Percentiles rank a stretch among this genome's conserved stretches.
These are phyloP conservation scores for Oeneis ivallda DNA, from an alignment of 2,888 invertebrate species.

Conservation along the genomic window DNA sequence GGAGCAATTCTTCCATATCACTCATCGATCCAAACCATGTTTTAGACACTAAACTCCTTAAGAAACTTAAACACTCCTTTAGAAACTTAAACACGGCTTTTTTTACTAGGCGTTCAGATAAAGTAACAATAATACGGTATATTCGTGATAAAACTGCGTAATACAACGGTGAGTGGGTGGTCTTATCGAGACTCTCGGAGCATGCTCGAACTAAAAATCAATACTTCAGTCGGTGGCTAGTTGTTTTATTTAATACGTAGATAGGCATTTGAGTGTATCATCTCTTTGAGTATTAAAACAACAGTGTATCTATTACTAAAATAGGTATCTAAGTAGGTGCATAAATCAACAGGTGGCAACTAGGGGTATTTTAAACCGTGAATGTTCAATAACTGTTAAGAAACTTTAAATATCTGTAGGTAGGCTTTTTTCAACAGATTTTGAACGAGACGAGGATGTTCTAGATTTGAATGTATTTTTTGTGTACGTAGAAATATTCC, in stretches of 20 bases:
- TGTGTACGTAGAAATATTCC: too few relatives aligned
- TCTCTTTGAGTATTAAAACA: conserved; percentile 44
- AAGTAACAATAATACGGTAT: background rate
- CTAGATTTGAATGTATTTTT: too few relatives aligned
- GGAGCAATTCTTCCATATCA: conserved; percentile 92
- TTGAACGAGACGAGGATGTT: too few relatives aligned
- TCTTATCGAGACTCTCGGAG: conserved; percentile 62
- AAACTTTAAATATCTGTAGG: too few relatives aligned
- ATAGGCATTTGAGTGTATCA: conserved; percentile 18
- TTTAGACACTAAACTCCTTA: conserved; percentile 19
- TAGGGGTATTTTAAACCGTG: too few relatives aligned
- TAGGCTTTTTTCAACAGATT: too few relatives aligned
- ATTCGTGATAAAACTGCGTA: conserved; percentile 36
- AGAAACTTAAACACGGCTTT: background rate
- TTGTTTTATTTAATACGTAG: conserved; percentile 24
- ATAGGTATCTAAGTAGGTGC: too few relatives aligned
- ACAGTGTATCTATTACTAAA: conserved; percentile 53
- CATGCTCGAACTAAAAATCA: conserved; percentile 76
- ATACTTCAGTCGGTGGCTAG: conserved; percentile 49
- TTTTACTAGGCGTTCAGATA: background rate
- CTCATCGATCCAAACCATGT: conserved; percentile 43
- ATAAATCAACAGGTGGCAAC: too few relatives aligned
- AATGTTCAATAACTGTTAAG: too few relatives aligned
- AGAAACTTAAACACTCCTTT: background rate
- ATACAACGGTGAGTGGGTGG: conserved; percentile 52